These are phyloP conservation scores for Struthidea cinerea DNA, from an alignment of 2,113 vertebrate genomes.

Conservation along the genomic window DNA sequence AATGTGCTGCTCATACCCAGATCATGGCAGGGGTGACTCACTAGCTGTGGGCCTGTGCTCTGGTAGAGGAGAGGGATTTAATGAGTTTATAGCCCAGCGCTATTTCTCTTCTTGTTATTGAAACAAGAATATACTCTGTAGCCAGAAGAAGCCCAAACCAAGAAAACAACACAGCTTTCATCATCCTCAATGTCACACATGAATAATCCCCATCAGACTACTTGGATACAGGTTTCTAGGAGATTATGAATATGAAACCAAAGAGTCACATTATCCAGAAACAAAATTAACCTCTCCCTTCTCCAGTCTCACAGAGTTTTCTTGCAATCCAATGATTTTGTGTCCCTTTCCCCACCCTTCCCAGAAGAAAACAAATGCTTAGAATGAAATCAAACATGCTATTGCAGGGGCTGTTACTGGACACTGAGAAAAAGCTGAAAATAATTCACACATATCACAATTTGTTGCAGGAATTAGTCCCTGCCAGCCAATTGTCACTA, in stretches of 20 bases:
- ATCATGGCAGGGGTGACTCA: neutral
- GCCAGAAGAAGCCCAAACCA: neutral
- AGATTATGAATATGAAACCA: neutral
- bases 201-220: neutral
- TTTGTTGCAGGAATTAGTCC: neutral
- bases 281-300: neutral
- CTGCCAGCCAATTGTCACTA: neutral
- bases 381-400: neutral
- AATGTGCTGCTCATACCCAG: neutral
- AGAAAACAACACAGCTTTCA: neutral
- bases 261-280: neutral
- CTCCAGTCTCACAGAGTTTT: neutral
- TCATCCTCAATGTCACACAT: neutral
- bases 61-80: neutral
- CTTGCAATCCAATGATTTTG: neutral
- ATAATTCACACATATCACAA: neutral
- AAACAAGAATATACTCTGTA: neutral
- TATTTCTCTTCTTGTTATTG: neutral
- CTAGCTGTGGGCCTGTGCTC: neutral
- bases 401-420: neutral
- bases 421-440: neutral
- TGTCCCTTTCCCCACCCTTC: neutral
- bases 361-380: neutral
- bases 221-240: neutral
- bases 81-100: neutral